Conservation (phyloP, 2,888 invertebrate genomes). For the Metallyticus violacea region DNA sequence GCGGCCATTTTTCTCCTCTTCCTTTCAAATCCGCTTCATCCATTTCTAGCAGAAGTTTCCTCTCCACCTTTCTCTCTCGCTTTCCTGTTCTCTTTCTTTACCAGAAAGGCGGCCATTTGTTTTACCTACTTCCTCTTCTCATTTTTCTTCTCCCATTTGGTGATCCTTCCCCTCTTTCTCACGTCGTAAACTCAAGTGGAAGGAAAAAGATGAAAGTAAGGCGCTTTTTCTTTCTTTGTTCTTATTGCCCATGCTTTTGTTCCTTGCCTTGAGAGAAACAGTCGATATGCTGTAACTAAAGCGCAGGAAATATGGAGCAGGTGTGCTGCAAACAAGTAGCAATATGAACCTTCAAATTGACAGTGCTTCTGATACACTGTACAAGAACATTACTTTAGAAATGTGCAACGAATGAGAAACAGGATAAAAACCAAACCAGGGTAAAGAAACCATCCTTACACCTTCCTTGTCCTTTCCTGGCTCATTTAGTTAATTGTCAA, state of each 20-base stretch:
- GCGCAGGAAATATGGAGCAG: neutral
- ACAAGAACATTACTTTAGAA: too few species aligned
- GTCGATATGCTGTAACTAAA: neutral
- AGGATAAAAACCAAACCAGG: too few species aligned
- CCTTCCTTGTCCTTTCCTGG: too few species aligned
- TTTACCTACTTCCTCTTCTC: slow-evolving; percentile 30
- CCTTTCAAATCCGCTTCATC: slow-evolving; percentile 23
- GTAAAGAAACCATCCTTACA: too few species aligned
- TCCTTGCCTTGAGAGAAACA: neutral
- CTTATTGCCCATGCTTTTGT: neutral
- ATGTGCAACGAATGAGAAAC: too few species aligned
- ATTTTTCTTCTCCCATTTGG: slow-evolving; percentile 31
- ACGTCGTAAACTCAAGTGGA: slow-evolving; percentile 29
- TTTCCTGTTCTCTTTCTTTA: slow-evolving; percentile 7
- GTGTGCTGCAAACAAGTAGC: neutral
- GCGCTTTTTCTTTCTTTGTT: slow-evolving; percentile 3
- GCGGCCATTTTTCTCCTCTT: neutral
- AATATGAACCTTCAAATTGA: too few species aligned
- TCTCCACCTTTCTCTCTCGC: neutral
- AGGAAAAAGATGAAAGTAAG: slow-evolving; percentile 24
- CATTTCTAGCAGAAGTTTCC: slow-evolving; percentile 10
- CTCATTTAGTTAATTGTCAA: too few species aligned
- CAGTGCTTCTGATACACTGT: too few species aligned
- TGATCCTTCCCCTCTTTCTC: slow-evolving; percentile 24
- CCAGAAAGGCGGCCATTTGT: slow-evolving; percentile 28